Base-by-base conservation (phyloP, 2,797 vertebrate genomes). In the Gallinago solitaria region DNA sequence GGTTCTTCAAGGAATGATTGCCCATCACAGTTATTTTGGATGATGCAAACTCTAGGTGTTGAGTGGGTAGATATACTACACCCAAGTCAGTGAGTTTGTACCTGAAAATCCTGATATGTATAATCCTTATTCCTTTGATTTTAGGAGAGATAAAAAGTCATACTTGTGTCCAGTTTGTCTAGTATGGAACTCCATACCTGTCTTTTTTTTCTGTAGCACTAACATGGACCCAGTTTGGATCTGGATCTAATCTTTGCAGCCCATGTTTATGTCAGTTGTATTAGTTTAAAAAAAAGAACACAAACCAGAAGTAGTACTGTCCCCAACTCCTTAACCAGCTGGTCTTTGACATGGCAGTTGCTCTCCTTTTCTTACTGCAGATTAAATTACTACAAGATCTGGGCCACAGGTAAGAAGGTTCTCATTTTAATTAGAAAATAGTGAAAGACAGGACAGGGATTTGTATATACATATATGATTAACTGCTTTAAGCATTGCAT, bases 361-460 rank as follows among this genome's bases (percentile, higher is more conserved):
- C n/a, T 89, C 50, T 82, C 33, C 14, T 90, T 95, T 88, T 76
- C 75, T 82, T 84, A 87, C 74, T 85, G 53, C 78, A 81, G 63
- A 89, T 84, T 86, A 75, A 96, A 50, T 90, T 86, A 43, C 93
- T 90, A 33, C 35, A 84, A 47, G 63, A 86, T 81, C 73, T 82
- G 64, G 76, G 86, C 56, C 69, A 57, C 50, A 67, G 78, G 50
- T 88, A 95, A 93, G 70, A 95, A 94, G 47, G 35, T 89, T 88
- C 47, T 94, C 20, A 41, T 87, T 92, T 86, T 77, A 90, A 78
- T 87, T 81, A 87, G 57, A 57, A 92, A 91, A 79, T 2, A 84
- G 13, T 65, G 59, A 50, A 84, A 93, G 87, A 68, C 45, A 83
- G 35, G 16, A 33, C 60, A 19, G 67, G 92, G 56, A 60, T 92